Base-by-base conservation (phyloP, 2,888 invertebrate species). In the Lasioglossum calceatum region DNA sequence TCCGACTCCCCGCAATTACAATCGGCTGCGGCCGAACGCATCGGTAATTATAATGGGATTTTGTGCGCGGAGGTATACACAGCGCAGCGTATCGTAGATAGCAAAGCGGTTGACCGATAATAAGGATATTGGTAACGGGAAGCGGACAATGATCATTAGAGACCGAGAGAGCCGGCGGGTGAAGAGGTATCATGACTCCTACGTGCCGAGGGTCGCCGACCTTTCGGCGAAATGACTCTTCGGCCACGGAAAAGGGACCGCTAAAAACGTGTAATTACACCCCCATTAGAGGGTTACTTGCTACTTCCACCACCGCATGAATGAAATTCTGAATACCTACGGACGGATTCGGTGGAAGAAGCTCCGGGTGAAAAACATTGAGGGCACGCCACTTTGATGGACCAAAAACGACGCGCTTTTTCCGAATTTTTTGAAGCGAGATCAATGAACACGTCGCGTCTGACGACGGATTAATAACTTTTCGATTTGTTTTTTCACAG, bases 51-150 rank as follows among this genome's bases (percentile, higher is more conserved):
- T 84, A 88, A 88, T 88, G 79, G 50, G 75, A 90, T 76, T 85
- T 50, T 81, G 77, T 82, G 73, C 50, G 36, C 80, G 23, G 39
- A 58, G 71, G 32, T 58, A 74, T 73, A 74, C 70, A 79, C 4
- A 42, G 70, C 70, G 39, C 54, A 61, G 74, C 71, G n/a, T 73
- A 76, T 79, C 82, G 81, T 70, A 86, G 75, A 82, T 76, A 79
- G 86, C 71, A 78, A 86, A 82, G 83, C 85, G 85, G 89, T 84
- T 78, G 91, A 85, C 87, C 90, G 87, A 89, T 92, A 92, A 92
- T 92, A 92, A 92, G 92, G 92, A 92, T 93, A 93, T 93, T 92
- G 92, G 89, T 89, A 92, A 91, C 92, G 90, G 93, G 92, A 93
- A 93, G 90, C 88, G 88, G 88, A 91, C 93, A 92, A 93, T 93